These are phyloP conservation scores for Caranx melampygus DNA, from an alignment of 2,113 vertebrate species.

Conservation along the genomic window DNA sequence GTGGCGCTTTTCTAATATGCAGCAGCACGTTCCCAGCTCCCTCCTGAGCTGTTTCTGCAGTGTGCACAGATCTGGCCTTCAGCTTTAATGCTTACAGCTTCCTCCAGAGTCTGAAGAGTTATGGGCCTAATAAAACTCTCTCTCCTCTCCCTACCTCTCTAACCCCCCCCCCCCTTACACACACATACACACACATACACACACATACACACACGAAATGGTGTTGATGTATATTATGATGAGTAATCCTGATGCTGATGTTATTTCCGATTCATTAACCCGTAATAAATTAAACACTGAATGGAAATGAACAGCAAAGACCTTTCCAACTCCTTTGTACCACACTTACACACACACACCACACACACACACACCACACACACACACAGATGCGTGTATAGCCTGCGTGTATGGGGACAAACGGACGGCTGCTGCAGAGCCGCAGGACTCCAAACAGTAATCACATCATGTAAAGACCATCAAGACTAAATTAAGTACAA, in stretches of 20 bases:
- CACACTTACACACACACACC: not conserved
- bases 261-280: constrained; percentile 75
- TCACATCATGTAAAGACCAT: not conserved
- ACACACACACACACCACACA: not conserved
- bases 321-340: constrained; percentile 6
- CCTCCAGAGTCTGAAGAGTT: constrained; percentile 69
- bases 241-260: constrained; percentile 65
- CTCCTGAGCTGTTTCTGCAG: constrained; percentile 62
- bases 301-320: constrained; percentile 46
- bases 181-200: constrained; percentile 1
- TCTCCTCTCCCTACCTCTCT: not conserved
- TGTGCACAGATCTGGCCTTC: constrained; percentile 68
- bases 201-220: constrained; percentile 3
- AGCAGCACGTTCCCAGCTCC: constrained; percentile 34
- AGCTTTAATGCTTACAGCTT: constrained; percentile 67
- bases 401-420: not conserved
- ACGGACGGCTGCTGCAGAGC: constrained; percentile 1
- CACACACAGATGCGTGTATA: not conserved
- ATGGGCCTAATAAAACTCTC: constrained; percentile 72
- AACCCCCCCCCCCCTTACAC: not conserved
- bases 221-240: constrained; percentile 60
- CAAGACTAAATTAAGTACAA: not conserved
- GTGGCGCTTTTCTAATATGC: constrained; percentile 29
- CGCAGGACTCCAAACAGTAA: constrained; percentile 17
- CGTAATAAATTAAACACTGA: constrained; percentile 57